Percentiles rank a stretch among this genome's conserved stretches.
Evolutionary conservation across 2,797 vertebrate genomes (phyloP).

Genomic region (Labroides dimidiatus): DNA sequence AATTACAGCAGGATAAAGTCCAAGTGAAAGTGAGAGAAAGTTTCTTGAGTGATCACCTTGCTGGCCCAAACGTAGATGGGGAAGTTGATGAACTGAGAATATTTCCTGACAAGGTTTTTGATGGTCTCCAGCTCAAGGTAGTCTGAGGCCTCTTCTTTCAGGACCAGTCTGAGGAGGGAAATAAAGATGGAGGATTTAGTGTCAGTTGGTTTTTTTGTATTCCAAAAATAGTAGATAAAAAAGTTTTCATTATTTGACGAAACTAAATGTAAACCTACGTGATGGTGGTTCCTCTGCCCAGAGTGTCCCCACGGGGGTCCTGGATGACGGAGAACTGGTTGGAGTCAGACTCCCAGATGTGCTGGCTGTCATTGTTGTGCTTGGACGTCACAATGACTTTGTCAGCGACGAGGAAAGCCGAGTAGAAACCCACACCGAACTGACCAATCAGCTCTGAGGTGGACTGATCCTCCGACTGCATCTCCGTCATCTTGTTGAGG

Average conservation of each 20-base stretch:
- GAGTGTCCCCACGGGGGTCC: conserved; percentile 94
- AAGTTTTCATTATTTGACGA: not conserved
- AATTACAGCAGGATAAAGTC: not conserved
- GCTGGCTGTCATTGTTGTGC: conserved; percentile 96
- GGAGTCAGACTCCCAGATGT: conserved; percentile 99
- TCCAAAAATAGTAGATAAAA: not conserved
- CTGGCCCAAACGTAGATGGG: conserved; percentile 99
- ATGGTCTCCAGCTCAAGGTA: conserved; percentile 97
- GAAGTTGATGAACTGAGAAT: conserved; percentile 99
- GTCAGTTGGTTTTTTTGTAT: not conserved
- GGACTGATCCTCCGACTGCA: conserved; percentile 92
- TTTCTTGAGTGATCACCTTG: conserved; percentile 85
- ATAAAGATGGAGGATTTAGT: not conserved
- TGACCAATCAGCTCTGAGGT: conserved; percentile 98
- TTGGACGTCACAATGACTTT: conserved; percentile 97
- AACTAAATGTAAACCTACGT: conserved; percentile 84
- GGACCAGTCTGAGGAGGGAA: conserved; percentile 85
- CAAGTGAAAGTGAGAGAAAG: not conserved
- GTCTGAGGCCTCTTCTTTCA: conserved; percentile 98
- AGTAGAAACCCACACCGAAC: conserved; percentile 99
- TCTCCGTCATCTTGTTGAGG: conserved; percentile 94
- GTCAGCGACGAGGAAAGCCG: conserved; percentile 97
- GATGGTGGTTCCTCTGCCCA: conserved; percentile 95
- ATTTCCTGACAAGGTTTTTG: conserved; percentile 97
- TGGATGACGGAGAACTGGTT: conserved; percentile 94